Percentiles rank a stretch among this genome's conserved stretches.
These are phyloP conservation scores for Drosophila equinoxialis DNA, from an alignment of 1,140 invertebrate genomes.

Conservation along the genomic window DNA sequence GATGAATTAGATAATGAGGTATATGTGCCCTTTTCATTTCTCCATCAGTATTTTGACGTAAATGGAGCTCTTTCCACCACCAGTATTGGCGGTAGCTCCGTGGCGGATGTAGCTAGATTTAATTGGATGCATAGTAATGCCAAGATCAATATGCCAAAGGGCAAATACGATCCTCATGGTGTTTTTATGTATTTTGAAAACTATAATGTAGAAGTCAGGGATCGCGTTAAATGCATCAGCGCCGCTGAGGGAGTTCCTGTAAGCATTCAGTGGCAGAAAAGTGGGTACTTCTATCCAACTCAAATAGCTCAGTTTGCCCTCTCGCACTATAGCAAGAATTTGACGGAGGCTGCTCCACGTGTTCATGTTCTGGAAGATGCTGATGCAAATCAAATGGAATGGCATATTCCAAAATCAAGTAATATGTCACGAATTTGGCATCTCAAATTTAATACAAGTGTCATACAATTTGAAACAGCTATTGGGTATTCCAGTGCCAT, in stretches of 20 bases:
- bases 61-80: slow-evolving; percentile 72
- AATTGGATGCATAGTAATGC: slow-evolving; percentile 98
- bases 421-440: slow-evolving; percentile 87
- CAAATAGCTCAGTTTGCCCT: slow-evolving; percentile 99
- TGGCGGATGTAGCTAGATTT: slow-evolving; percentile 87
- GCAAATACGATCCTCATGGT: slow-evolving; percentile 93
- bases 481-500: slow-evolving; percentile 89
- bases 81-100: slow-evolving; percentile 3
- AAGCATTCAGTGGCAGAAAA: slow-evolving; percentile 96
- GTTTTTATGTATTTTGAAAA: slow-evolving; percentile 98
- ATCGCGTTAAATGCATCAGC: slow-evolving; percentile 97
- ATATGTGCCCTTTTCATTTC: slow-evolving; percentile 95
- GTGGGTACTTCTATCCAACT: slow-evolving; percentile 98
- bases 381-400: slow-evolving; percentile 86
- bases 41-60: slow-evolving; percentile 97
- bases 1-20: slow-evolving; percentile 93
- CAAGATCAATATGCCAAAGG: slow-evolving; percentile 94
- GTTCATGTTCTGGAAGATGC: slow-evolving; percentile 89
- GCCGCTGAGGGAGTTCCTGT: slow-evolving; percentile 96
- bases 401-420: slow-evolving; percentile 87
- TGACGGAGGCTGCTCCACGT: slow-evolving; percentile 90
- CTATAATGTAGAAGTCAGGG: slow-evolving; percentile 97
- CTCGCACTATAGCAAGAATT: slow-evolving; percentile 97
- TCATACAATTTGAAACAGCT: slow-evolving; percentile 89
- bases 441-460: slow-evolving; percentile 84